Evolutionary conservation across 2,113 vertebrate species (phyloP).

Genomic region (Silurus asotus): DNA sequence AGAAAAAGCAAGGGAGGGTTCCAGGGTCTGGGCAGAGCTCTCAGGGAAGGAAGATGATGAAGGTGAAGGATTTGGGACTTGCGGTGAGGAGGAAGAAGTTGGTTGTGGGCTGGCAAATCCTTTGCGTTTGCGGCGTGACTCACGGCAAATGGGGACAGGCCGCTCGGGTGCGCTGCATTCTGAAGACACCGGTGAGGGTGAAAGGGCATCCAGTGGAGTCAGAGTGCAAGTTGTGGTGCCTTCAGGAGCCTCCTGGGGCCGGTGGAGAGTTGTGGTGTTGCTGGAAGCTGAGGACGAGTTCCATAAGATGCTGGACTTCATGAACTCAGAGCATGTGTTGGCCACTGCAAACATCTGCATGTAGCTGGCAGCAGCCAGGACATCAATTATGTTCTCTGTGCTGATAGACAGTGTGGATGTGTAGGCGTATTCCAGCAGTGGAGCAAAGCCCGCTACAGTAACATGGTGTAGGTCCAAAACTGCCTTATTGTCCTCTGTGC

Average conservation of each 20-base stretch:
- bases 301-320: slow-evolving; percentile 99
- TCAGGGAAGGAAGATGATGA: slow-evolving; percentile 87
- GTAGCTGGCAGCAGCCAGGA: slow-evolving; percentile 95
- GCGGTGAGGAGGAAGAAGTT: slow-evolving; percentile 88
- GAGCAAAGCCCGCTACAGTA: slow-evolving; percentile 94
- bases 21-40: slow-evolving; percentile 83
- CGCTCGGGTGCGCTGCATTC: slow-evolving; percentile 96
- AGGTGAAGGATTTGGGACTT: slow-evolving; percentile 87
- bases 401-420: slow-evolving; percentile 96
- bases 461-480: slow-evolving; percentile 96
- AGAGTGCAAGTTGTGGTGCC: slow-evolving; percentile 83
- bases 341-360: slow-evolving; percentile 99
- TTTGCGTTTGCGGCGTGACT: slow-evolving; percentile 92
- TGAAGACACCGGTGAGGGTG: slow-evolving; percentile 92
- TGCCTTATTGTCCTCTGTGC: slow-evolving; percentile 72
- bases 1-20: slow-evolving; percentile 93
- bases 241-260: slow-evolving; percentile 84
- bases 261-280: slow-evolving; percentile 66
- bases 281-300: slow-evolving; percentile 68
- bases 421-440: slow-evolving; percentile 95
- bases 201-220: slow-evolving; percentile 87
- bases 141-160: slow-evolving; percentile 87
- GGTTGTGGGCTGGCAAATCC: slow-evolving; percentile 89
- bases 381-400: slow-evolving; percentile 98
- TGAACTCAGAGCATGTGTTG: slow-evolving; percentile 97